Evolutionary conservation across 2,888 invertebrate genomes (phyloP), one percentile per base, ranked within the genome.

Genomic region (Abscondita cerata): DNA sequence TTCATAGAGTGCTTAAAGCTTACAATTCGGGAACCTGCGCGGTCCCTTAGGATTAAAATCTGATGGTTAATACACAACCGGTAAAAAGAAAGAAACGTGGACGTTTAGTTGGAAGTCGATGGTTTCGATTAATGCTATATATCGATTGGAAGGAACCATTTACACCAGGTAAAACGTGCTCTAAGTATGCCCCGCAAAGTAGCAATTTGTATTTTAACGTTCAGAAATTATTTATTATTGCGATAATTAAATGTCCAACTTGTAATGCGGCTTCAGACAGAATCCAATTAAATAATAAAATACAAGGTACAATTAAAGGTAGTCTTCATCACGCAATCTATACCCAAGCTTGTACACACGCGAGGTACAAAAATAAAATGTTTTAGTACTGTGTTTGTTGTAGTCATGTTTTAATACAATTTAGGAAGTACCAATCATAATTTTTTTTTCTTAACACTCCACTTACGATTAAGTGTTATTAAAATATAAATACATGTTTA

Each of bases 251-350:
- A 59, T 53, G 59, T 60, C 60, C 40, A 56, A 52, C 46, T 38
- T 41, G 51, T 51, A 63, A 60, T 66, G 66, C 68, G 69, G 69
- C 51, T 59, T 67, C 65, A 64, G 62, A 66, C 64, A 60, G 60
- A 57, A 64, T 64, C 61, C 61, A 64, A 66, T 64, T 66, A 66
- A 64, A 64, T 65, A 66, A 66, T 66, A 64, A 66, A 62, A 67
- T 64, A 66, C 64, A 66, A 64, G 60, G 59, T 65, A 60, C 65
- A 61, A 64, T 64, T 67, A 65, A 62, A 64, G 55, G 54, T 61
- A 59, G 57, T 47, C 53, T 57, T 64, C 64, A 48, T 59, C 67
- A 65, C 64, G 67, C 67, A 62, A 67, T 62, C 59, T 59, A 44
- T 64, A 63, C 56, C 53, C 46, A 61, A 51, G 44, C 25, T 36